Conservation (phyloP, 2,888 invertebrate genomes). For the Azorinus chamasolen region DNA sequence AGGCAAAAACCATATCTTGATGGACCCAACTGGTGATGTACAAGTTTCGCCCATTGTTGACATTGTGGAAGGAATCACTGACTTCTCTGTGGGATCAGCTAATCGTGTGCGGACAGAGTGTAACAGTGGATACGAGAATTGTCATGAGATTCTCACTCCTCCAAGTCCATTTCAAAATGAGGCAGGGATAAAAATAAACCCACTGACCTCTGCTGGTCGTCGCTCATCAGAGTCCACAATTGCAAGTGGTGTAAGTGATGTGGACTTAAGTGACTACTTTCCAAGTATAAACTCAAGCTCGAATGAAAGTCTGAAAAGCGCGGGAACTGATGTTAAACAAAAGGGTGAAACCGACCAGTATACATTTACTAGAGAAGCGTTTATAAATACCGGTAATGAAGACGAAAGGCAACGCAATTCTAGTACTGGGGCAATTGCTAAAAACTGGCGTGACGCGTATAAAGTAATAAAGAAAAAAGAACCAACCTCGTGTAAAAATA, state of each 20-base stretch:
- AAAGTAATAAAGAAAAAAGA: constrained; percentile 25
- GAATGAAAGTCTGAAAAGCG: constrained; percentile 23
- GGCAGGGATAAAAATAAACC: constrained; percentile 12
- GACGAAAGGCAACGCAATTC: constrained; percentile 10
- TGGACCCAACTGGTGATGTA: background rate
- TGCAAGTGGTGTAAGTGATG: constrained; percentile 37
- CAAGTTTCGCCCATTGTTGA: constrained; percentile 17
- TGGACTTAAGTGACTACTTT: constrained; percentile 51
- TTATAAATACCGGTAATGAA: constrained; percentile 17
- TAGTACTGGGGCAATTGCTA: background rate
- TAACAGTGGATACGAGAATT: no score
- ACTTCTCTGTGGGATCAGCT: constrained; percentile 26
- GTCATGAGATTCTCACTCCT: constrained; percentile 17
- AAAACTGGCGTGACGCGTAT: constrained; percentile 19
- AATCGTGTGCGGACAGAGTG: no score
- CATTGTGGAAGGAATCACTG: constrained; percentile 39
- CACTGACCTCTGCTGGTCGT: constrained; percentile 22
- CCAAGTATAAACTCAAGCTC: constrained; percentile 51
- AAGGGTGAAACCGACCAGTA: constrained; percentile 11
- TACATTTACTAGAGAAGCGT: constrained; percentile 60
- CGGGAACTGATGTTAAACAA: background rate
- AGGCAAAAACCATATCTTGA: no score
- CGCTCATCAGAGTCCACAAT: constrained; percentile 35
- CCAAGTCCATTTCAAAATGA: constrained; percentile 45
- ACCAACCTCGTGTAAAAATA: background rate